Percentiles rank a stretch among this genome's conserved stretches.
These are phyloP conservation scores for Kryphioiulus occultus DNA, from an alignment of 2,888 invertebrate genomes.

Conservation along the genomic window DNA sequence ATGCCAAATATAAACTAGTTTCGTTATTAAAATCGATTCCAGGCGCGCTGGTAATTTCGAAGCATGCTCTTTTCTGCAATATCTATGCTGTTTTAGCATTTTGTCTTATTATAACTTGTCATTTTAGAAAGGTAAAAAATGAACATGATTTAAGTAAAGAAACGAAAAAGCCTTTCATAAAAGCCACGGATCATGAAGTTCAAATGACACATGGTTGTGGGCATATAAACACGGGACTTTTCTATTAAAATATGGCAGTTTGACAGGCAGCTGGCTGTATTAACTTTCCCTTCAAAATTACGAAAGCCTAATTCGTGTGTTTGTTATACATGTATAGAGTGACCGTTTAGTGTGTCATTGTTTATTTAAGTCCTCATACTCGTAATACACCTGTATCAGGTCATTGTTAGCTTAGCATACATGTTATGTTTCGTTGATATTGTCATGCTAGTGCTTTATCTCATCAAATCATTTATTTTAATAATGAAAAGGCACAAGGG, in stretches of 20 bases:
- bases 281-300: neutral
- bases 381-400: neutral
- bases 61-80: neutral
- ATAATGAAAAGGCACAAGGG: neutral
- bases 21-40: slow-evolving; percentile 11
- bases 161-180: neutral
- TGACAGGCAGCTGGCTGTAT: neutral
- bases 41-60: neutral
- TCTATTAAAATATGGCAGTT: neutral
- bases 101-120: neutral
- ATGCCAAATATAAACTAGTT: neutral
- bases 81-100: neutral
- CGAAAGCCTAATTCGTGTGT: neutral
- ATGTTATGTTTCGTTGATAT: neutral
- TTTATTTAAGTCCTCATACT: neutral
- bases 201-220: too few relatives aligned
- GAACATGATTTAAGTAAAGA: neutral
- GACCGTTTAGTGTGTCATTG: neutral
- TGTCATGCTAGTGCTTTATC: neutral
- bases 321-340: neutral
- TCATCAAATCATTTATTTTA: neutral
- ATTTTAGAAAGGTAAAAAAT: neutral
- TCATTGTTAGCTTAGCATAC: neutral
- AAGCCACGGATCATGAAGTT: too few relatives aligned
- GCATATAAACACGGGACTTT: too few relatives aligned